Evolutionary conservation across 2,888 invertebrate species (phyloP), one percentile per base, ranked within the genome.

Genomic region (Fragum fragum): DNA sequence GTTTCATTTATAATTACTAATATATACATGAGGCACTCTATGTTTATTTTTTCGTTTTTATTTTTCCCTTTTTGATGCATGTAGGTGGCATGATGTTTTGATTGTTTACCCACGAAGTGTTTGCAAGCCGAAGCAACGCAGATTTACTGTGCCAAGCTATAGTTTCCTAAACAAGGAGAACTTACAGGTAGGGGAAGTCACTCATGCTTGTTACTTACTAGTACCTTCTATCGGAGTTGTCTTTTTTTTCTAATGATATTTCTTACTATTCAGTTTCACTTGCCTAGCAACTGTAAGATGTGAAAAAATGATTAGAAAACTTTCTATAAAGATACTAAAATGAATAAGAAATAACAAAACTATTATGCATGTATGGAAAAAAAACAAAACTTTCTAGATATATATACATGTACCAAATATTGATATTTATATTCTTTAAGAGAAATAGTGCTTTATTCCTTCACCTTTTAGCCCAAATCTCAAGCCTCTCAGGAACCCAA

Each of bases 21-120:
- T 47, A n/a, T 39, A 39, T 39, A 39, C 14, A 14, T 9, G 5
- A 18, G 47, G 57, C 26, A 26, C 23, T 57, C 57, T 11, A 26
- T 14, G 23, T 57, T 57, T 57, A 69, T 53, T 42, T 76, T 21
- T 55, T 63, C 63, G n/a, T n/a, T 70, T 23, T 69, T 42, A 28
- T 76, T 59, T 28, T 23, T 73, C 70, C 73, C 63, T 66, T 69
- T 73, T 23, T 36, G 52, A 52, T 61, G 47, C 57, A 68, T 71
- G 61, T 73, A 94, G 94, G 92, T 98, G 98, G 98, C 96, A 97
- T 76, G 98, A 98, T 91, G 97, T 98, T 73, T 96, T 98, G 85
- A 96, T 96, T 81, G 97, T 97, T 76, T 97, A 97, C 90, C 97
- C 94, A 66, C 85, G 92, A 63, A 90, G 91, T 59, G 85, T 90